Evolutionary conservation across 2,888 invertebrate genomes (phyloP).

Genomic region (Nomada ferruginata): DNA sequence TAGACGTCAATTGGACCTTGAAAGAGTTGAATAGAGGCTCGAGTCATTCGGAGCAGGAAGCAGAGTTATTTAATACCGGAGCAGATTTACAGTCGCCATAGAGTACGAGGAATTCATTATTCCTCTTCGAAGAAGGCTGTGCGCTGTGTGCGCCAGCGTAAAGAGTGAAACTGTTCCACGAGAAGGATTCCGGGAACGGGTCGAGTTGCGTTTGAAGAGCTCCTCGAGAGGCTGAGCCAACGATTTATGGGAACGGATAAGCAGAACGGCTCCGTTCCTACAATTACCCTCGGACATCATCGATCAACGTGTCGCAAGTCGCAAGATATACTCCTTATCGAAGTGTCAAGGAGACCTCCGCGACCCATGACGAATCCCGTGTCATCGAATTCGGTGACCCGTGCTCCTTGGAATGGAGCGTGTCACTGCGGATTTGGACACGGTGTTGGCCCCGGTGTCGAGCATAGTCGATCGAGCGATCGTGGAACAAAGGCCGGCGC

Average conservation of each 20-base stretch:
- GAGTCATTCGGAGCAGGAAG: not conserved
- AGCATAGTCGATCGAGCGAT: not conserved
- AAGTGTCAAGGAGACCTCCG: not conserved
- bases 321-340: slow-evolving; percentile 36
- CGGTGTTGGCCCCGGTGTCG: not conserved
- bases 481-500: slow-evolving; percentile 46
- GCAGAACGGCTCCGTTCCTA: slow-evolving; percentile 2
- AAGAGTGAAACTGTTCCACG: not conserved
- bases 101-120: slow-evolving; percentile 13
- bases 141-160: too few relatives aligned
- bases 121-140: slow-evolving; percentile 2
- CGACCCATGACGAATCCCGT: not conserved
- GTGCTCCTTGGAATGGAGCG: not conserved
- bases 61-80: not conserved
- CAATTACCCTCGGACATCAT: slow-evolving; percentile 9
- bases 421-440: slow-evolving; percentile 5
- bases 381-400: not conserved
- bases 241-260: slow-evolving; percentile 23
- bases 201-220: not conserved
- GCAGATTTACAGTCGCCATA: not conserved
- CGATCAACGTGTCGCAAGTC: not conserved
- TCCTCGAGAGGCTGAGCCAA: not conserved
- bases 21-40: slow-evolving; percentile 3
- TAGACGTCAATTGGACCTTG: not conserved
- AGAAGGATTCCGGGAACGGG: slow-evolving; percentile 21